Evolutionary conservation across 2,888 invertebrate species (phyloP), one percentile per base, ranked within the genome.

Genomic region (Polylopha cassiicola): DNA sequence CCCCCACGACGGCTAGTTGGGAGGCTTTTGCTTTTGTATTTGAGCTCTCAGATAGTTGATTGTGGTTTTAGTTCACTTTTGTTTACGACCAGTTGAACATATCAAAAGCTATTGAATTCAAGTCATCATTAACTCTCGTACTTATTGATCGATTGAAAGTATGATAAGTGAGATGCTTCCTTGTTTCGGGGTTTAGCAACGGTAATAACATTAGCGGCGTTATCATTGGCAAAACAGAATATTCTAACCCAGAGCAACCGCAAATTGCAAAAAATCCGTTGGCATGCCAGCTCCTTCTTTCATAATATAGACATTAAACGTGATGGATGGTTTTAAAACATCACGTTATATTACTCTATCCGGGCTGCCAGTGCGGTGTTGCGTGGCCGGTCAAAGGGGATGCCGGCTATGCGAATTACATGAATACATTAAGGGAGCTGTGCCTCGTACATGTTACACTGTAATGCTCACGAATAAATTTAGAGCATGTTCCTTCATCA

Each of bases 351-450:
- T 80, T 81, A 81, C 79, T 81, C 73, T 74, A 80, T 82, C 72
- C 79, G 69, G 74, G 70, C 67, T 61, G 75, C 64, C 75, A 67
- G 75, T 73, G 77, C 76, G 78, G 80, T 70, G 79, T 81, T 79
- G 85, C 85, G 85, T 84, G 84, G 84, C 72, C 70, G 80, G 85
- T 85, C 85, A 85, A 85, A 85, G 84, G 82, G 82, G 82, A 84
- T 79, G 73, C 76, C 80, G 75, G 80, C 75, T 77, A 82, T 79
- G 82, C 78, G 85, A 84, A 84, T 85, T 84, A 84, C 84, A 82
- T 84, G 85, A 85, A 85, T 85, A 85, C 80, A 84, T 85, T 85
- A 85, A 78, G 77, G 79, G 74, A 74, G 74, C 64, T 75, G 67
- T 71, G 70, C 76, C 74, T 73, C 72, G 68, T 80, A 76, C 73